These are phyloP conservation scores for Diadumene lineata DNA, from an alignment of 92 coral and sea anemone genomes.

Conservation along the genomic window DNA sequence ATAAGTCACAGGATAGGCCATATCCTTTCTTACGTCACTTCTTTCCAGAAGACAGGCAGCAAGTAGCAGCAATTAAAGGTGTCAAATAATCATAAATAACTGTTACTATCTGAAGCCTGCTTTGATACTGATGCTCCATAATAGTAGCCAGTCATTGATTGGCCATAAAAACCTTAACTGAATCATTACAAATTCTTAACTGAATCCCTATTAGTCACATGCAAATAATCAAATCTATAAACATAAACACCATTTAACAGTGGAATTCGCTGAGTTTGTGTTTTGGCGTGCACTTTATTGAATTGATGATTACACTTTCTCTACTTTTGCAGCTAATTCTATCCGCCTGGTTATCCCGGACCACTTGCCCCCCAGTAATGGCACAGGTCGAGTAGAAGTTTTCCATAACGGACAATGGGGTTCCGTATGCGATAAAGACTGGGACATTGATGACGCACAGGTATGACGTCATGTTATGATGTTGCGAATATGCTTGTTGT, in stretches of 20 bases:
- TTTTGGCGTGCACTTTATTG: too few relatives aligned
- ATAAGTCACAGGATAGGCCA: not conserved
- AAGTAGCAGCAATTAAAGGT: not conserved
- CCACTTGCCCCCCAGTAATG: conserved; percentile 47
- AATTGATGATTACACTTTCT: too few relatives aligned
- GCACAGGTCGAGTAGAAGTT: conserved; percentile 83
- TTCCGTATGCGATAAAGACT: conserved; percentile 73
- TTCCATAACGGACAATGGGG: conserved; percentile 78
- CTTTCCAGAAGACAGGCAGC: not conserved
- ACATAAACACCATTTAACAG: too few relatives aligned
- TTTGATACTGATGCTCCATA: too few relatives aligned
- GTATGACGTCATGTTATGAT: conserved; percentile 21
- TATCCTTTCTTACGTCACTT: not conserved
- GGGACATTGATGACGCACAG: conserved; percentile 82
- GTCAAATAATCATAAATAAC: too few relatives aligned
- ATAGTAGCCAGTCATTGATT: too few relatives aligned
- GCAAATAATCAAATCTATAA: too few relatives aligned
- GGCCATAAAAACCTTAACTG: too few relatives aligned
- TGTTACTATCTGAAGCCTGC: too few relatives aligned
- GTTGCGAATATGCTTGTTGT: not conserved
- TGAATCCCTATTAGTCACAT: too few relatives aligned
- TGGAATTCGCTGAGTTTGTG: too few relatives aligned
- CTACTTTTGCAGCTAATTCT: conserved; percentile 48
- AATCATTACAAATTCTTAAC: too few relatives aligned
- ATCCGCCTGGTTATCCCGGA: conserved; percentile 67